These are phyloP conservation scores for Zosterops pallidus DNA, from an alignment of 2,113 vertebrate genomes.

Conservation along the genomic window DNA sequence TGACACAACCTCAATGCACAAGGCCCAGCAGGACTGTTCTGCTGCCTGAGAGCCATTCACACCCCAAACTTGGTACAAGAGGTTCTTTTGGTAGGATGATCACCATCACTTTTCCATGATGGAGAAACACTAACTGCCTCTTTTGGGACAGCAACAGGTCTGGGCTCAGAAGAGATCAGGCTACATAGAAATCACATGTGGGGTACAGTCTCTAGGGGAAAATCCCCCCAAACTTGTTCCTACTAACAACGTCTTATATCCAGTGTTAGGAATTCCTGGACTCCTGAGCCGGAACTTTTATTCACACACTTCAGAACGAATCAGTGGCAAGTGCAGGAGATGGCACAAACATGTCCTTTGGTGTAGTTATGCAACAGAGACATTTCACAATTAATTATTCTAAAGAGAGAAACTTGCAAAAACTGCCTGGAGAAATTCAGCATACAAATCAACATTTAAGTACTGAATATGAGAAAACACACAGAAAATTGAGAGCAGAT, in stretches of 20 bases:
- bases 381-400: conserved; percentile 47
- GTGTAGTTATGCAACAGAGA: conserved; percentile 18
- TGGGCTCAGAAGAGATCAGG: neutral
- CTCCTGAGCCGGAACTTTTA: neutral
- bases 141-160: neutral
- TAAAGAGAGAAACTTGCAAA: neutral
- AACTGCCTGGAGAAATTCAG: neutral
- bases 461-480: neutral
- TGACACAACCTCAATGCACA: rapidly evolving
- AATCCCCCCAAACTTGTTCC: rapidly evolving
- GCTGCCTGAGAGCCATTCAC: neutral
- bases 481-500: neutral
- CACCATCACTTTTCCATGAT: neutral
- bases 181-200: rapidly evolving
- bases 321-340: neutral
- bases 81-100: neutral
- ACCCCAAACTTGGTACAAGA: neutral
- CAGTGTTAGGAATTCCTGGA: neutral
- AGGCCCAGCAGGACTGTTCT: neutral
- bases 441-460: neutral
- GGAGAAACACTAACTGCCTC: neutral
- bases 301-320: neutral
- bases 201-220: neutral
- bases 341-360: neutral
- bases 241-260: neutral